These are phyloP conservation scores for Pogonocichla stellata DNA, from an alignment of 2,113 vertebrate genomes.

Conservation along the genomic window DNA sequence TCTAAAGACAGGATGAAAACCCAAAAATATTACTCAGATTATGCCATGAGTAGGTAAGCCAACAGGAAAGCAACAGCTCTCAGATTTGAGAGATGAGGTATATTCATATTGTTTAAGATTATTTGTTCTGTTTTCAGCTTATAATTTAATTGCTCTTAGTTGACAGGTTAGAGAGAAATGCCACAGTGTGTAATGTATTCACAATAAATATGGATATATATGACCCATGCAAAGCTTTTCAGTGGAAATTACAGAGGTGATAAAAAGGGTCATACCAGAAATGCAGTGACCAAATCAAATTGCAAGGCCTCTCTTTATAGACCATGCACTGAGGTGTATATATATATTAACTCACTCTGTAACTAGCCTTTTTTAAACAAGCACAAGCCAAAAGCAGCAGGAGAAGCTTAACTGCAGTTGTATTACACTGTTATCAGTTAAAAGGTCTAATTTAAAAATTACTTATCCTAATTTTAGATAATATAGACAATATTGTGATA, in stretches of 20 bases:
- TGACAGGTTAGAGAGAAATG: background rate
- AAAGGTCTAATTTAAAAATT: background rate
- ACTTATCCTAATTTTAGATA: slow-evolving; percentile 22
- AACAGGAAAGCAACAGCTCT: background rate
- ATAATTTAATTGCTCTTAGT: background rate
- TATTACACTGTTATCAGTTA: background rate
- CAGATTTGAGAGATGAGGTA: background rate
- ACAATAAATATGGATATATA: background rate
- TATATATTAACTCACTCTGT: background rate
- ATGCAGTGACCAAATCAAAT: slow-evolving; percentile 36
- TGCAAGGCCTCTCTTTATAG: background rate
- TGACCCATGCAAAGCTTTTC: background rate
- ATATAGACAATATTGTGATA: slow-evolving; percentile 12
- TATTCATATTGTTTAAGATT: background rate
- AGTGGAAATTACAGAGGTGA: slow-evolving; percentile 42
- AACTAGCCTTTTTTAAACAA: background rate
- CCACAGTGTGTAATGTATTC: background rate
- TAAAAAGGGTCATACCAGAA: slow-evolving; percentile 32
- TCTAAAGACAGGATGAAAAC: slow-evolving; percentile 33
- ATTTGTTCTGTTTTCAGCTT: background rate
- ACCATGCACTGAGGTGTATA: background rate
- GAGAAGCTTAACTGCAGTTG: background rate
- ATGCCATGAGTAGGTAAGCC: background rate
- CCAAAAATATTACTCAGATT: slow-evolving; percentile 10
- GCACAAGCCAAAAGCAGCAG: background rate